phyloP scores from a whole-genome alignment of 2,888 invertebrate genomes.

The Drosophila cognata region DNA sequence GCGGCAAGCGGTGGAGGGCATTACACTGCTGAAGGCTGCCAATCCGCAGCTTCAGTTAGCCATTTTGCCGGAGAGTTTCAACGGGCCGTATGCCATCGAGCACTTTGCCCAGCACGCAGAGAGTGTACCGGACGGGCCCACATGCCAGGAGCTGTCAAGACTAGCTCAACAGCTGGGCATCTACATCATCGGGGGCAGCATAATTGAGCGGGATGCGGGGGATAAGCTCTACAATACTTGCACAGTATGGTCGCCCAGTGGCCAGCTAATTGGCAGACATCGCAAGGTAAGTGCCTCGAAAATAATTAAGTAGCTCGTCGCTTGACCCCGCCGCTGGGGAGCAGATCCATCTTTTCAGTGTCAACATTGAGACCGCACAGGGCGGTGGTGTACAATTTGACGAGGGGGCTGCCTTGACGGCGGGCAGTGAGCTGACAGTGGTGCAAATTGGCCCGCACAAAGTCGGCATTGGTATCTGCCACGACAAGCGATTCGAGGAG shows the following conservation, averaged over 20 bases:
- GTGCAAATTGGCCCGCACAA: slow-evolving; percentile 90
- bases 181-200: slow-evolving; percentile 94
- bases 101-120: slow-evolving; percentile 95
- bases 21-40: slow-evolving; percentile 69
- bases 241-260: slow-evolving; percentile 92
- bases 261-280: slow-evolving; percentile 91
- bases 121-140: slow-evolving; percentile 92
- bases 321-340: not conserved
- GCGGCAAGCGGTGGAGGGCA: slow-evolving; percentile 65
- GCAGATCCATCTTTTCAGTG: slow-evolving; percentile 97
- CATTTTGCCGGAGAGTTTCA: slow-evolving; percentile 95
- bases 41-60: slow-evolving; percentile 86
- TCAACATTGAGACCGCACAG: slow-evolving; percentile 88
- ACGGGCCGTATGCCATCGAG: slow-evolving; percentile 94
- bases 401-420: slow-evolving; percentile 92
- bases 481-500: slow-evolving; percentile 96
- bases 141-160: slow-evolving; percentile 89
- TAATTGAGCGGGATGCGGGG: slow-evolving; percentile 90
- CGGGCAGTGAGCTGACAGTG: slow-evolving; percentile 91
- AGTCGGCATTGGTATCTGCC: slow-evolving; percentile 97
- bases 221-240: slow-evolving; percentile 93
- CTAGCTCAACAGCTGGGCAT: slow-evolving; percentile 91
- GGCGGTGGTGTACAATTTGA: slow-evolving; percentile 95
- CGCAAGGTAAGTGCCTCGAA: slow-evolving; percentile 89
- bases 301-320: slow-evolving; percentile 44